phyloP scores from a whole-genome alignment of 1,140 invertebrate genomes.

The Philopotamus ludificatus region DNA sequence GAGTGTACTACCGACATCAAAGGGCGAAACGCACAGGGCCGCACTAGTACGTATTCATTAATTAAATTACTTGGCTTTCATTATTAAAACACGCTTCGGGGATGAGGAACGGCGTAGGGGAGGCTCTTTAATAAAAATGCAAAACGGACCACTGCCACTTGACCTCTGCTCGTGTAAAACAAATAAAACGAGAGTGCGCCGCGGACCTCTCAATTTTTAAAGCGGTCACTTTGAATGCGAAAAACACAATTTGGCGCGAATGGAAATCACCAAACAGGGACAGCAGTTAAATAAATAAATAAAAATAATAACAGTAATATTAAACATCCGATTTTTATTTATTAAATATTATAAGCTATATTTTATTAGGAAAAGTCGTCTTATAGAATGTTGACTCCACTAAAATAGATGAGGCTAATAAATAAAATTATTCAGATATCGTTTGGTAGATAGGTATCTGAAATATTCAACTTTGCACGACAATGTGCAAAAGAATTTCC shows the following conservation, averaged over 20 bases:
- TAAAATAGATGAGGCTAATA: too few relatives aligned
- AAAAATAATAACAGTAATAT: too few relatives aligned
- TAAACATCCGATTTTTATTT: background rate
- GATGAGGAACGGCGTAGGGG: too few relatives aligned
- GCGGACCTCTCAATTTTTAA: background rate
- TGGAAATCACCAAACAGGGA: too few relatives aligned
- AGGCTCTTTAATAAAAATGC: background rate
- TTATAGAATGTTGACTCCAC: background rate
- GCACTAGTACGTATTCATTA: conserved; percentile 4
- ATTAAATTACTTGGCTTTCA: conserved; percentile 9
- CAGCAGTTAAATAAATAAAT: too few relatives aligned
- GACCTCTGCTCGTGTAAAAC: conserved; percentile 2
- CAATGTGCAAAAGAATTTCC: conserved; percentile 14
- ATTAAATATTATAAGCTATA: background rate
- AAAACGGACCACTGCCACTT: background rate
- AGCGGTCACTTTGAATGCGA: background rate
- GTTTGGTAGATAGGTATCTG: too few relatives aligned
- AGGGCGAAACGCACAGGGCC: background rate
- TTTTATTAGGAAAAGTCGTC: background rate
- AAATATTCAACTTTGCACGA: background rate
- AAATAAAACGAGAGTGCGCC: background rate
- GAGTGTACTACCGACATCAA: background rate
- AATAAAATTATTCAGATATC: too few relatives aligned
- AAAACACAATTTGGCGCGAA: too few relatives aligned
- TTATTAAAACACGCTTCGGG: conserved; percentile 1